Conservation (phyloP, 2,113 vertebrate genomes). For the Scopus umbretta region DNA sequence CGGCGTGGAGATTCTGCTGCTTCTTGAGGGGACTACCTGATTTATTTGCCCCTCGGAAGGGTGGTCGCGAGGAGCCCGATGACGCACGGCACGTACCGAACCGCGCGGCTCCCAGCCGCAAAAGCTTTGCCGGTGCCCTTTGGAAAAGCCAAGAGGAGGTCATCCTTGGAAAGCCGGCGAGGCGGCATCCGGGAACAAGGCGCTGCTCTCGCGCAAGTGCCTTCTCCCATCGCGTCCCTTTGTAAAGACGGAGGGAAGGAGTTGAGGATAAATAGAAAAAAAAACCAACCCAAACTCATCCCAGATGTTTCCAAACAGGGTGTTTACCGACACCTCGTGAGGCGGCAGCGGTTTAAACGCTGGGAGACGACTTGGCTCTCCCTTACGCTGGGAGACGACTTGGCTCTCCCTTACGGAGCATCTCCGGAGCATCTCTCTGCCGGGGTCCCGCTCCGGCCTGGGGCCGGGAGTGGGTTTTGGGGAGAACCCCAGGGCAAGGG, state of each 20-base stretch:
- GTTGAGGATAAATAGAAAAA: too few relatives aligned
- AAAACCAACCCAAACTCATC: neutral
- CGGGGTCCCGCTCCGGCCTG: neutral
- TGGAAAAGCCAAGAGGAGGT: neutral
- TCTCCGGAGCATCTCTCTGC: neutral
- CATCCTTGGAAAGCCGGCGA: neutral
- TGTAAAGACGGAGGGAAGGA: neutral
- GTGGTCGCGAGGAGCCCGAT: neutral
- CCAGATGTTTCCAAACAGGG: neutral
- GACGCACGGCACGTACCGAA: accelerated
- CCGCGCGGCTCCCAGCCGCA: accelerated
- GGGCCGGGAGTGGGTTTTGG: neutral
- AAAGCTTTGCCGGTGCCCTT: neutral
- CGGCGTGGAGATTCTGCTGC: accelerated
- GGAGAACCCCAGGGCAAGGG: neutral
- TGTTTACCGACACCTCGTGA: neutral
- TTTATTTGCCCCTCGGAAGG: neutral
- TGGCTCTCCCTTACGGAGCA: too few relatives aligned
- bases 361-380: neutral
- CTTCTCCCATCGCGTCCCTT: neutral
- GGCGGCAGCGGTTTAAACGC: neutral
- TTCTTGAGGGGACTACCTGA: neutral
- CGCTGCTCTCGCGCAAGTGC: accelerated
- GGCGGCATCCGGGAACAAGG: neutral
- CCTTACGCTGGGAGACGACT: accelerated